Percentiles rank a stretch among this genome's conserved stretches.
Conservation (phyloP, 1,140 invertebrate genomes). For the Thaumatotibia leucotreta region DNA sequence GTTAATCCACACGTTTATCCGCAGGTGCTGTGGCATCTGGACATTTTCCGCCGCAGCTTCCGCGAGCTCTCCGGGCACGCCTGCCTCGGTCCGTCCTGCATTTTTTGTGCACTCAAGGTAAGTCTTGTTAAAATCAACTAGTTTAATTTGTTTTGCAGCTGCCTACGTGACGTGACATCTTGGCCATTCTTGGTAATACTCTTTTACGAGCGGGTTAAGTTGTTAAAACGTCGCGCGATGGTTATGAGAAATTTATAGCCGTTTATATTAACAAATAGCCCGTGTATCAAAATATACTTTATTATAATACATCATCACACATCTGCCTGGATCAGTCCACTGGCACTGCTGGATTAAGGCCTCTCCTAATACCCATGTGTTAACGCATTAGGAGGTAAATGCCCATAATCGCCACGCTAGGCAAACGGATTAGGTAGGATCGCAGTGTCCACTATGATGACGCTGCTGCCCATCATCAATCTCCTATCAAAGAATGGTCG, state of each 20-base stretch:
- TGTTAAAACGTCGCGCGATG: background rate
- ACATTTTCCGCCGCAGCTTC: conserved; percentile 96
- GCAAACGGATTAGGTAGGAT: no score
- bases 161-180: background rate
- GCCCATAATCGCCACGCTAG: no score
- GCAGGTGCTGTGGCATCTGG: conserved; percentile 98
- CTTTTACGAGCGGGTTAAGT: background rate
- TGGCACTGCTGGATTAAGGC: no score
- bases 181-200: background rate
- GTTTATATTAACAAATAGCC: background rate
- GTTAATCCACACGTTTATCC: conserved; percentile 24
- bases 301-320: no score
- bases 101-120: conserved; percentile 98
- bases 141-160: conserved; percentile 3
- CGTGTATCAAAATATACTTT: background rate
- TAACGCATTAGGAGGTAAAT: no score
- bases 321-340: no score
- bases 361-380: no score
- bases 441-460: no score
- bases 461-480: no score
- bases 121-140: conserved; percentile 48
- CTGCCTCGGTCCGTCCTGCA: conserved; percentile 96
- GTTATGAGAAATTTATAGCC: background rate
- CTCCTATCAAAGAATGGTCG: no score
- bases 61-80: conserved; percentile 93